Percentiles rank a stretch among this genome's conserved stretches.
phyloP scores from a whole-genome alignment of 2,888 invertebrate species.

The Eupelmus urozonus region DNA sequence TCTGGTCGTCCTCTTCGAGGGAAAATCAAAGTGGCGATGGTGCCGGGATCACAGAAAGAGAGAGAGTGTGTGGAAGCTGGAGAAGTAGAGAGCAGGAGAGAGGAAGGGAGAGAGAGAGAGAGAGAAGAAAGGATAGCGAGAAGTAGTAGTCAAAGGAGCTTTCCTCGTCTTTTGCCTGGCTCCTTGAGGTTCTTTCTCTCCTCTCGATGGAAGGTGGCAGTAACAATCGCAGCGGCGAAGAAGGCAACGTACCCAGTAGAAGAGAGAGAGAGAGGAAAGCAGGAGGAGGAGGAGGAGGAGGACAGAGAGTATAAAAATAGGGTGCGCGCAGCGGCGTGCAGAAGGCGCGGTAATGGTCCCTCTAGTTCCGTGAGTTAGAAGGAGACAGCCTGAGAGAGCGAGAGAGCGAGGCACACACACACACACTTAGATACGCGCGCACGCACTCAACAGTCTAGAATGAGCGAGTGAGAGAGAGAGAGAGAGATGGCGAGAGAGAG shows the following conservation, averaged over 20 bases:
- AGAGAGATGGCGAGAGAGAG: slow-evolving; percentile 16
- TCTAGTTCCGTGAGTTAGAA: background rate
- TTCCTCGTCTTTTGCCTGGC: slow-evolving; percentile 22
- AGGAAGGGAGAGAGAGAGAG: slow-evolving; percentile 20
- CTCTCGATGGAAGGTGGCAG: background rate
- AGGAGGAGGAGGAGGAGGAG: slow-evolving; percentile 23
- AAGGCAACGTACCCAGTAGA: slow-evolving; percentile 13
- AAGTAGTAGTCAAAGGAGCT: slow-evolving; percentile 31
- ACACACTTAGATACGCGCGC: background rate
- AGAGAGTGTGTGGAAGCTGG: background rate
- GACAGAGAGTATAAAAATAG: slow-evolving; percentile 47
- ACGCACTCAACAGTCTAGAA: too few relatives aligned
- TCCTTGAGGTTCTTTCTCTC: slow-evolving; percentile 47
- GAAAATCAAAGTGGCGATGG: background rate
- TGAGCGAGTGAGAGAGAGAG: background rate
- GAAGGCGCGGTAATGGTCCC: slow-evolving; percentile 29
- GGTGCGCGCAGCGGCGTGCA: slow-evolving; percentile 40
- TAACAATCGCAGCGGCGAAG: background rate
- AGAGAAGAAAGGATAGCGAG: slow-evolving; percentile 17
- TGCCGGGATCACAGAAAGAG: background rate
- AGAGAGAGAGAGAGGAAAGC: slow-evolving; percentile 32
- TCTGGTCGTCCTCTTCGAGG: background rate
- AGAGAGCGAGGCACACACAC: slow-evolving; percentile 20
- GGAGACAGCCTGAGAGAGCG: background rate
- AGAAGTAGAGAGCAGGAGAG: background rate